A percentile compares a stretch with the other conserved stretches of the same genome.
Evolutionary conservation across 1,140 invertebrate genomes (phyloP).

Genomic region (Drosophila chauvacae): DNA sequence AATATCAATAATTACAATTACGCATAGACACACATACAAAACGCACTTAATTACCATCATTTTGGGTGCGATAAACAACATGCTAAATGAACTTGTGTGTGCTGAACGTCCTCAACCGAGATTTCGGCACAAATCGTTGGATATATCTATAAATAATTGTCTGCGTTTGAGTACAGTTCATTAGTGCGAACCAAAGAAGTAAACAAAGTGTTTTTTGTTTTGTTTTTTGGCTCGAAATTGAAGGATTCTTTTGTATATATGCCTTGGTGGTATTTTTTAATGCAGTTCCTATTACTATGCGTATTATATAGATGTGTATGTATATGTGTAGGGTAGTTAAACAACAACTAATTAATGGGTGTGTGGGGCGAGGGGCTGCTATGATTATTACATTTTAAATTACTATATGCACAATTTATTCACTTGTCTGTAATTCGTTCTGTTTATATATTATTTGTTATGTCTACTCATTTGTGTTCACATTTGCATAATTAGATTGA

Average conservation of each 20-base stretch:
- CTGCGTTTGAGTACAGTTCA: constrained; percentile 66
- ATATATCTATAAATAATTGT: constrained; percentile 56
- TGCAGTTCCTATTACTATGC: constrained; percentile 38
- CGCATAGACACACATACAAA: constrained; percentile 72
- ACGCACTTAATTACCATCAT: constrained; percentile 49
- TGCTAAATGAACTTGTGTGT: constrained; percentile 50
- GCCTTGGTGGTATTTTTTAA: constrained; percentile 54
- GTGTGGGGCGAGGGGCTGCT: constrained; percentile 21
- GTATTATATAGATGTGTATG: constrained; percentile 25
- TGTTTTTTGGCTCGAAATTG: constrained; percentile 54
- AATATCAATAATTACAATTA: constrained; percentile 80
- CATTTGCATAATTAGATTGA: constrained; percentile 55
- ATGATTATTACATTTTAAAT: constrained; percentile 58
- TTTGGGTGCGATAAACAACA: constrained; percentile 73
- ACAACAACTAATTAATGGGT: constrained; percentile 67
- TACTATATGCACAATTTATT: constrained; percentile 79
- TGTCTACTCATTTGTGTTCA: constrained; percentile 51
- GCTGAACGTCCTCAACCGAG: constrained; percentile 8
- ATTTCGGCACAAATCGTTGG: constrained; percentile 24
- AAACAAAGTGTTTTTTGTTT: constrained; percentile 7
- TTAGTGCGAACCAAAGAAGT: constrained; percentile 53
- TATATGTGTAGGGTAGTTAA: constrained; percentile 30
- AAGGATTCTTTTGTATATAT: constrained; percentile 66
- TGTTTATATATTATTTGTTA: constrained; percentile 44
- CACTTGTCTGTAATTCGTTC: constrained; percentile 47